phyloP scores from a whole-genome alignment of 2,113 vertebrate genomes.

The Ceyx cyanopectus region DNA sequence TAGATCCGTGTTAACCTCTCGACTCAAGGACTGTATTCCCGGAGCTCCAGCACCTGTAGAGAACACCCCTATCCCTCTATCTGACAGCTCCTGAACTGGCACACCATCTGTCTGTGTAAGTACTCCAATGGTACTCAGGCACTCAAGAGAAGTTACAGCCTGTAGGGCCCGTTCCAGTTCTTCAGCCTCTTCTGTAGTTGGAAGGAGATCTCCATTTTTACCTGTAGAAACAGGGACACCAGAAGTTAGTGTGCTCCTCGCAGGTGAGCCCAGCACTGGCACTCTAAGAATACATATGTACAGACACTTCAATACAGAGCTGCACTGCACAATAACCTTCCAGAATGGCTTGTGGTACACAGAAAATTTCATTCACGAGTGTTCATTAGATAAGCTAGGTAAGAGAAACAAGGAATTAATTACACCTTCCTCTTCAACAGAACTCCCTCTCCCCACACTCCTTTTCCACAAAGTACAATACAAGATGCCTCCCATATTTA shows the following conservation, averaged over 20 bases:
- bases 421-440: not conserved
- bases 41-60: slow-evolving; percentile 84
- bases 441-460: not conserved
- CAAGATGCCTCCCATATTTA: not conserved
- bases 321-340: not conserved
- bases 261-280: not conserved
- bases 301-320: not conserved
- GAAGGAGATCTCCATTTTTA: slow-evolving; percentile 97
- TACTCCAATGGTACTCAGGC: slow-evolving; percentile 95
- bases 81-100: slow-evolving; percentile 83
- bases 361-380: not conserved
- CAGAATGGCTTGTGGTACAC: not conserved
- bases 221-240: slow-evolving; percentile 77
- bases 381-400: not conserved
- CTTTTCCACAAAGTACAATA: not conserved
- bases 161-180: slow-evolving; percentile 96
- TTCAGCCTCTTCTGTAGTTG: slow-evolving; percentile 97
- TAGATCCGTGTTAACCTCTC: slow-evolving; percentile 84
- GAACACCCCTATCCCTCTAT: slow-evolving; percentile 90
- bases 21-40: slow-evolving; percentile 85
- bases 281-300: not conserved
- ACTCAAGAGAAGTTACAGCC: slow-evolving; percentile 96
- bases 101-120: slow-evolving; percentile 89
- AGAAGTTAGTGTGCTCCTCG: not conserved
- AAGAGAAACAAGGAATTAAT: not conserved